A percentile compares a stretch with the other conserved stretches of the same genome.
Conservation (phyloP, 2,888 invertebrate genomes). For the Xestoiulus laeticollis region DNA sequence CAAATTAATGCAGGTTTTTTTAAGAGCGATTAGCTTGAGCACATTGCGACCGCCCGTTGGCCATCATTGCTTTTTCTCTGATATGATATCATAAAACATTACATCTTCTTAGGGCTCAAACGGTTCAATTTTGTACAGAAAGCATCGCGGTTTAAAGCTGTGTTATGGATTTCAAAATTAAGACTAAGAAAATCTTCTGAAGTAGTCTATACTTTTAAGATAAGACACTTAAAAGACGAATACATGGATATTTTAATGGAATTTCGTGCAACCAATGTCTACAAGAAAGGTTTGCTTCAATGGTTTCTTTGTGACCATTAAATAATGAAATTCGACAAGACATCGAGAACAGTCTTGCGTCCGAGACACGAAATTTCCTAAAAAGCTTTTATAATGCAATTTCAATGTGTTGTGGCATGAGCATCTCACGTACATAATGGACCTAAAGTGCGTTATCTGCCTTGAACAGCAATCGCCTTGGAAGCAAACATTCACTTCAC, state of each 20-base stretch:
- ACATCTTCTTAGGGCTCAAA: too few species aligned
- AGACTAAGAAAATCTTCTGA: too few species aligned
- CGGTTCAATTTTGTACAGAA: too few species aligned
- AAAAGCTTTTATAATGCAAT: conserved; percentile 23
- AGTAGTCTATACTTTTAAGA: too few species aligned
- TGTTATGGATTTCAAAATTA: too few species aligned
- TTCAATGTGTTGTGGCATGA: neutral
- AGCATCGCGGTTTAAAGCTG: too few species aligned
- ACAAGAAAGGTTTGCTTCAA: too few species aligned
- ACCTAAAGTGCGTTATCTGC: conserved; percentile 20
- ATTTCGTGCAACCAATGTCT: too few species aligned
- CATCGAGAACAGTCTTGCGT: neutral
- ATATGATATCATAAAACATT: neutral
- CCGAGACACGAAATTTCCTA: neutral
- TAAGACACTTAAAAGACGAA: too few species aligned
- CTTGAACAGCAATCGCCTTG: neutral
- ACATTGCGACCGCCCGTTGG: neutral
- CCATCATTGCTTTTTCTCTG: neutral
- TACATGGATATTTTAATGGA: too few species aligned
- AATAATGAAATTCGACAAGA: neutral
- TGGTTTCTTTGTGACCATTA: too few species aligned
- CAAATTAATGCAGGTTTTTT: neutral
- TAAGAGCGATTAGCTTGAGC: neutral
- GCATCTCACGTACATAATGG: conserved; percentile 21
- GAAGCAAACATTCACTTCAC: neutral